Conservation (phyloP, 2,888 invertebrate species). For the Phyllotreta cruciferae region DNA sequence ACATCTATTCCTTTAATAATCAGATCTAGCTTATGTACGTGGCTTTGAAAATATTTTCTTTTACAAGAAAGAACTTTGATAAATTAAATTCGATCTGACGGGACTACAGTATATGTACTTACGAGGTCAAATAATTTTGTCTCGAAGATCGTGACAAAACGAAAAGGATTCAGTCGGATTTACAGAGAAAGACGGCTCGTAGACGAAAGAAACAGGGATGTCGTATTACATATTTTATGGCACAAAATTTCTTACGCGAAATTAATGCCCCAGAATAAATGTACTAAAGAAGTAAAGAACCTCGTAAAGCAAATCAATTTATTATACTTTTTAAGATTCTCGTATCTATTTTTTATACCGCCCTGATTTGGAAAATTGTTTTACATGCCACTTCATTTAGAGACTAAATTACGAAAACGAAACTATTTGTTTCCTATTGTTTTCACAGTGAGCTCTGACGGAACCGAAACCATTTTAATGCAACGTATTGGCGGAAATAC, state of each 20-base stretch:
- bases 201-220: constrained; percentile 10
- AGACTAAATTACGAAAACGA: not conserved
- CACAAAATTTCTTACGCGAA: constrained; percentile 14
- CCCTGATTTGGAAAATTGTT: too few relatives aligned
- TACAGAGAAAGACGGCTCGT: constrained; percentile 11
- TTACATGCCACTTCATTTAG: too few relatives aligned
- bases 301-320: not conserved
- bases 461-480: constrained; percentile 50
- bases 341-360: too few relatives aligned
- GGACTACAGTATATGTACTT: constrained; percentile 6
- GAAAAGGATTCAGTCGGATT: constrained; percentile 26
- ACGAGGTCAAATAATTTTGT: constrained; percentile 31
- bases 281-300: not conserved
- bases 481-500: constrained; percentile 49
- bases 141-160: constrained; percentile 31
- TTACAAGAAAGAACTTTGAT: constrained; percentile 4
- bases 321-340: not conserved
- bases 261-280: not conserved
- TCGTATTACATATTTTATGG: constrained; percentile 19
- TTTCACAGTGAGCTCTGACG: constrained; percentile 41
- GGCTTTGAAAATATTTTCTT: not conserved
- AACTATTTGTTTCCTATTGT: constrained; percentile 17
- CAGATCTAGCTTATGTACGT: too few relatives aligned
- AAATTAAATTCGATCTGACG: constrained; percentile 12
- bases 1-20: too few relatives aligned